Evolutionary conservation across 2,113 vertebrate genomes (phyloP), one percentile per base, ranked within the genome.

Genomic region (Gadus macrocephalus): DNA sequence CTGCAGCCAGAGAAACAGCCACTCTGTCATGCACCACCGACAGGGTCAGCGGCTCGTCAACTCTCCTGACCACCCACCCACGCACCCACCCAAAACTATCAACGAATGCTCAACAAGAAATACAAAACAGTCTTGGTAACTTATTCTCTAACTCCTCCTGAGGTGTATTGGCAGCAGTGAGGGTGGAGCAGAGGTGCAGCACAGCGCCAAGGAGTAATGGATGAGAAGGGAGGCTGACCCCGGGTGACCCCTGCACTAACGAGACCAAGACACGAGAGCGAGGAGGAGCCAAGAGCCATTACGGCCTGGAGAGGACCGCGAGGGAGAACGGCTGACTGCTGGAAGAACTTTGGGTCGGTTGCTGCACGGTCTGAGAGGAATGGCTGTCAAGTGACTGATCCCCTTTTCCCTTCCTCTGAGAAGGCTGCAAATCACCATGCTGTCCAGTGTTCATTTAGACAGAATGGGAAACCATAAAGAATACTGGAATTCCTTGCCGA

Each of bases 401-500:
- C 69, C 9, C 42, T 64, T 64, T n/a, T 22, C 28, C 22, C 7
- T 58, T 22, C 12, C 5, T 61, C 53, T 55, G 3, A 17, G 55
- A 58, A 58, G 22, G 22, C 67, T 28, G 61, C n/a, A 17, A 53
- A 17, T 25, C 73, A 71, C 84, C 84, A 67, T 81, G 1, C 86
- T 80, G 83, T 62, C 66, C 53, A 79, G 15, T 71, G 67, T 62
- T 27, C 78, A 74, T 86, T 86, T 75, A 82, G 12, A 49, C 42
- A 49, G 8, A 69, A 61, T 64, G 66, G 70, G 80, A 89, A 83
- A 79, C 72, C 70, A 74, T 69, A 73, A 69, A 70, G 78, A 82
- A 84, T 76, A 72, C 80, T 69, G 74, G 73, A 70, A 85, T 85
- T 87, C 84, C 79, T 68, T 27, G 14, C 69, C 62, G 66, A 22